phyloP scores from a whole-genome alignment of 2,797 vertebrate species.

The Betta splendens region DNA sequence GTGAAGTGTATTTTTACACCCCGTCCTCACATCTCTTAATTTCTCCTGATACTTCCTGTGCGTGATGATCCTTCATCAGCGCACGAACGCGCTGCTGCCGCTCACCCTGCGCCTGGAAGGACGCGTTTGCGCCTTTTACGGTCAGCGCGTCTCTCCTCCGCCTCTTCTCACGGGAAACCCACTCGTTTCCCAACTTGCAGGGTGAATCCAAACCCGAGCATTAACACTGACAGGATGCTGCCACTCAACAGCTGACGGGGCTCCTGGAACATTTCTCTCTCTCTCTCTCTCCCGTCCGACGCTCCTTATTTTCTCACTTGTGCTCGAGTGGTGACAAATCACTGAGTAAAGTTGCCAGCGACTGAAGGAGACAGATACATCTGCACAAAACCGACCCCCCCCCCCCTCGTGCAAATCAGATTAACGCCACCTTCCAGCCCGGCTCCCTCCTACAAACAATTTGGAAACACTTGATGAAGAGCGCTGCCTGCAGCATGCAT shows the following conservation, averaged over 20 bases:
- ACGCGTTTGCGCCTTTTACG: conserved; percentile 17
- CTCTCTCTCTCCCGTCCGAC: neutral
- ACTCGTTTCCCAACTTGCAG: conserved; percentile 22
- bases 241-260: conserved; percentile 1
- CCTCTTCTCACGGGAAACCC: conserved; percentile 7
- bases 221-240: conserved; percentile 14
- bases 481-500: neutral
- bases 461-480: conserved; percentile 16
- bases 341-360: conserved; percentile 40
- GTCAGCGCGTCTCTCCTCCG: conserved; percentile 19
- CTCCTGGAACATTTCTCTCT: neutral
- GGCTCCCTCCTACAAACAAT: conserved; percentile 9
- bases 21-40: conserved; percentile 35
- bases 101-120: conserved; percentile 13
- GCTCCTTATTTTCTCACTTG: conserved; percentile 1
- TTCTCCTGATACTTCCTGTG: conserved; percentile 20
- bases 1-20: conserved; percentile 40
- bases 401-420: conserved; percentile 18
- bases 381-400: too few species aligned
- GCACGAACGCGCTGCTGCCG: conserved; percentile 37
- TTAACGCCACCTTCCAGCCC: neutral
- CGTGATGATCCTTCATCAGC: conserved; percentile 24
- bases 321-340: conserved; percentile 4
- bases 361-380: neutral
- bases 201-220: conserved; percentile 1